These are phyloP conservation scores for Triplophysa bombifrons DNA, from an alignment of 2,797 vertebrate genomes.

Conservation along the genomic window DNA sequence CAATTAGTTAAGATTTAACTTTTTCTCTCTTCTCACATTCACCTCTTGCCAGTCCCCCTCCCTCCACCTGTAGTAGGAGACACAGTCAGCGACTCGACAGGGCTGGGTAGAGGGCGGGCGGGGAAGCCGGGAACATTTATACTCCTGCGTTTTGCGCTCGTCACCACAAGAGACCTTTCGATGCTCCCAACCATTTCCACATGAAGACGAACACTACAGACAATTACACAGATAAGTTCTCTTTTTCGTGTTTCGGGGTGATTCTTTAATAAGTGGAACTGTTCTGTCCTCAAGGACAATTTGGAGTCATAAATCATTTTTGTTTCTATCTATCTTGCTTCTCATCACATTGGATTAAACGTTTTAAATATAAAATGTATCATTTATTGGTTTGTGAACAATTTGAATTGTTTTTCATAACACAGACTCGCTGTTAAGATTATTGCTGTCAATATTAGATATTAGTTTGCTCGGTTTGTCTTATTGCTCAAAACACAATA, in stretches of 20 bases:
- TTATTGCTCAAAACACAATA: no score
- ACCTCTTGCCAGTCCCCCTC: constrained; percentile 86
- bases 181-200: constrained; percentile 82
- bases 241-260: no score
- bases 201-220: constrained; percentile 86
- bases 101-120: constrained; percentile 77
- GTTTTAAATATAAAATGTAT: background rate
- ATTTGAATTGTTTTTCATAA: background rate
- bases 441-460: no score
- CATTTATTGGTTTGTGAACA: background rate
- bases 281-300: background rate
- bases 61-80: constrained; percentile 81
- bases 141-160: constrained; percentile 69
- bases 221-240: constrained; percentile 67
- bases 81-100: constrained; percentile 80
- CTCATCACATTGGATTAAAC: no score
- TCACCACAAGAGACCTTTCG: constrained; percentile 81
- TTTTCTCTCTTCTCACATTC: constrained; percentile 62
- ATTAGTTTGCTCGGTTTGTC: no score
- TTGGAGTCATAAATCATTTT: no score
- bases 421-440: no score
- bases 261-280: background rate
- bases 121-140: constrained; percentile 72
- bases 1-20: no score
- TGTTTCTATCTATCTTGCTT: no score